Percentiles rank a stretch among this genome's conserved stretches.
Evolutionary conservation across 2,113 vertebrate genomes (phyloP).

Genomic region (Trematomus loennbergii): DNA sequence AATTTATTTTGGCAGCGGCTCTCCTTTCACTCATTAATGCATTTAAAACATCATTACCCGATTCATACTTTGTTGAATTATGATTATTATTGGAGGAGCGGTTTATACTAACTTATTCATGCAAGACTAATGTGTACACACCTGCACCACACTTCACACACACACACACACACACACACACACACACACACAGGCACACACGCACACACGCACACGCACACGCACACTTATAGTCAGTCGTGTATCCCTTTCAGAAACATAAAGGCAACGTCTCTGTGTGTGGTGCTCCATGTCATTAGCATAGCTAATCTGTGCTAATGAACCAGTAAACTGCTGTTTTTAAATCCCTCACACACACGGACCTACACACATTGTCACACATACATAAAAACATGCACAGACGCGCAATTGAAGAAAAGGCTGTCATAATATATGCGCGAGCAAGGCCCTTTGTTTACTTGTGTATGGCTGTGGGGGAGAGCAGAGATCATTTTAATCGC

Average conservation of each 20-base stretch:
- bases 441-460: slow-evolving; percentile 78
- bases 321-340: slow-evolving; percentile 81
- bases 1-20: slow-evolving; percentile 51
- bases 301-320: slow-evolving; percentile 86
- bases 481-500: slow-evolving; percentile 80
- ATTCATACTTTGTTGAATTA: slow-evolving; percentile 61
- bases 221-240: slow-evolving; percentile 23
- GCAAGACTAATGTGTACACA: slow-evolving; percentile 60
- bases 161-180: background rate
- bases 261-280: slow-evolving; percentile 74
- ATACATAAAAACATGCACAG: slow-evolving; percentile 58
- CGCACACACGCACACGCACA: slow-evolving; percentile 25
- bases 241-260: slow-evolving; percentile 73
- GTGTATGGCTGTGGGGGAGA: slow-evolving; percentile 74
- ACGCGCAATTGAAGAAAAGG: slow-evolving; percentile 65
- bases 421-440: slow-evolving; percentile 78
- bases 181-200: slow-evolving; percentile 31
- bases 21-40: slow-evolving; percentile 73
- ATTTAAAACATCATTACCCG: slow-evolving; percentile 76
- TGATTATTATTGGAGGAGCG: slow-evolving; percentile 52
- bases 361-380: slow-evolving; percentile 22
- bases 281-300: slow-evolving; percentile 83
- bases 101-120: slow-evolving; percentile 50
- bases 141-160: slow-evolving; percentile 32
- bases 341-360: slow-evolving; percentile 65